Percentiles rank a stretch among this genome's conserved stretches.
phyloP scores from a whole-genome alignment of 2,888 invertebrate species.

The Drepanosiphum platanoidis region DNA sequence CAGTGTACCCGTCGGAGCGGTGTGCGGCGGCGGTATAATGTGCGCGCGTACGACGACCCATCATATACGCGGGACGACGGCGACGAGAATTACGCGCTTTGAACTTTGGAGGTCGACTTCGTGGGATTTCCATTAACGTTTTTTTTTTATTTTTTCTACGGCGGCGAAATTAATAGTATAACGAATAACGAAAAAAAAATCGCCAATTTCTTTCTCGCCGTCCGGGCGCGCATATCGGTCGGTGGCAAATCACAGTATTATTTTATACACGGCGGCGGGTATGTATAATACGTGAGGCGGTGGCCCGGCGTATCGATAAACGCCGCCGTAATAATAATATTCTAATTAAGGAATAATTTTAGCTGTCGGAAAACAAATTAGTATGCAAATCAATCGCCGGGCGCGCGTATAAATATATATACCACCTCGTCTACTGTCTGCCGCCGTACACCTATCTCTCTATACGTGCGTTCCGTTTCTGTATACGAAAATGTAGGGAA shows the following conservation, averaged over 20 bases:
- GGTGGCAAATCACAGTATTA: not conserved
- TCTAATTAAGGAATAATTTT: not conserved
- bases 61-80: no score
- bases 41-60: no score
- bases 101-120: no score
- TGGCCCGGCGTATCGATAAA: not conserved
- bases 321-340: not conserved
- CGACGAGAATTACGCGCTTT: no score
- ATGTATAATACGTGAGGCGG: not conserved
- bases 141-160: no score
- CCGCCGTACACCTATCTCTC: not conserved
- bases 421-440: not conserved
- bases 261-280: not conserved
- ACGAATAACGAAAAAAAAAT: no score
- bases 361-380: constrained; percentile 4
- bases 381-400: not conserved
- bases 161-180: no score
- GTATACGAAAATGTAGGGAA: not conserved
- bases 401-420: no score
- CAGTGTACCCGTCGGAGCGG: no score
- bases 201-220: no score
- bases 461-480: not conserved
- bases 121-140: no score
- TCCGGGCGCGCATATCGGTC: no score
- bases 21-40: not conserved